These are phyloP conservation scores for Gambusia affinis DNA, from an alignment of 2,113 vertebrate genomes.

Conservation along the genomic window DNA sequence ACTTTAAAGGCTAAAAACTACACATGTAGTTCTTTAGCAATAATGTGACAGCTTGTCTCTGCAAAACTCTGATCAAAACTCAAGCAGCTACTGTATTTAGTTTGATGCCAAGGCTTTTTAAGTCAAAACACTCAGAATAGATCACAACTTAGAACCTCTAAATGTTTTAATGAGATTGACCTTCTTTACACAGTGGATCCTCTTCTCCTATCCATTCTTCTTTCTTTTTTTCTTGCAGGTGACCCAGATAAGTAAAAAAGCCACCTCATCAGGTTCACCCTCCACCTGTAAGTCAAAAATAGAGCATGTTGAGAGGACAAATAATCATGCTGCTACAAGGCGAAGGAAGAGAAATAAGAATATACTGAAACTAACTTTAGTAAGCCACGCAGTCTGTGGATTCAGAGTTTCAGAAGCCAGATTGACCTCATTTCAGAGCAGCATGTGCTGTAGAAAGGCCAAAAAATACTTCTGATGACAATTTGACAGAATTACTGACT, in stretches of 20 bases:
- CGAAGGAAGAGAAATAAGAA: constrained; percentile 5
- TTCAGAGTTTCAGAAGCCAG: constrained; percentile 12
- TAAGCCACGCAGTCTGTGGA: constrained; percentile 14
- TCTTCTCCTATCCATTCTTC: constrained; percentile 4
- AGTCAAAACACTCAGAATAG: constrained; percentile 2
- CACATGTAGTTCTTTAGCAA: background rate
- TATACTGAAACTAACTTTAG: constrained; percentile 18
- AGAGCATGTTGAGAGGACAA: constrained; percentile 53
- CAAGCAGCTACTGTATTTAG: background rate
- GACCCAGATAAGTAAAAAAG: constrained; percentile 67
- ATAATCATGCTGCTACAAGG: constrained; percentile 22
- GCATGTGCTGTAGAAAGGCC: background rate
- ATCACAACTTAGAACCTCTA: background rate
- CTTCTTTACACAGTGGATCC: constrained; percentile 36
- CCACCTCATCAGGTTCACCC: constrained; percentile 63
- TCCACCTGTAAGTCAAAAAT: constrained; percentile 68
- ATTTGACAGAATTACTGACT: background rate
- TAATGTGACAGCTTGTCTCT: background rate
- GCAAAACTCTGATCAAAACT: background rate
- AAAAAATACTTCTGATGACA: background rate
- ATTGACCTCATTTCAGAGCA: constrained; percentile 24
- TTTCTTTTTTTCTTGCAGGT: constrained; percentile 19
- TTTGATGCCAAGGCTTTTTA: background rate
- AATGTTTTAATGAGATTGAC: constrained; percentile 23
- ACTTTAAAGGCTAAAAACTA: background rate